Evolutionary conservation across 1,140 invertebrate species (phyloP), one percentile per base, ranked within the genome.

Genomic region (Archegozetes longisetosus): DNA sequence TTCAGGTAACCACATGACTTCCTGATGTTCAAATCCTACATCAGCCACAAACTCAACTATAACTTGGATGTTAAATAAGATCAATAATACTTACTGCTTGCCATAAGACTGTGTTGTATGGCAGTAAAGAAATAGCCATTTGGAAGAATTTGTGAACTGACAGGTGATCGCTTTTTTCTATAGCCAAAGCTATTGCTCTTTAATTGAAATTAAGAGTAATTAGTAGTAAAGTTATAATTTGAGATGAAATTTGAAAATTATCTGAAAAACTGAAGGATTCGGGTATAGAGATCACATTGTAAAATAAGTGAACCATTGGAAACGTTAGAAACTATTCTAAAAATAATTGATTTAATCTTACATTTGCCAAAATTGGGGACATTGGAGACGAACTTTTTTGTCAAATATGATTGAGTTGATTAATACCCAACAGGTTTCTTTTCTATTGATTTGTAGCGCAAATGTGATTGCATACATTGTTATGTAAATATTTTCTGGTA

Each of bases 81-180:
- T n/a, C 32, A 40, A 52, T 9, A 9, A 6, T 52, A 4, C n/a
- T 46, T 59, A 62, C 56, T 49, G 52, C 51, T 62, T 62, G 29
- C 61, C 61, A 62, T 20, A 62, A 22, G 3, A 32, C 9, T 26
- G 27, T 47, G 25, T 60, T 62, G 28, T 53, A 62, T 6, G 61
- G 61, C 24, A 47, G 22, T 20, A 25, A 27, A 3, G 56, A 48
- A 14, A 62, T 22, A 9, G 61, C 61, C 48, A 62, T 51, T 59
- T 54, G 55, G 29, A 62, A 62, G 17, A 60, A 53, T 29, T 54
- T 59, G 29, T 62, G 61, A 20, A 55, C 28, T 46, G 51, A 61
- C 13, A 58, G 29, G 47, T 62, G 61, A 54, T 62, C 61, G 22
- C 26, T 46, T 24, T 50, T 25, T 53, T 62, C 56, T 23, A 62